A percentile compares a stretch with the other conserved stretches of the same genome.
Conservation (phyloP, 2,888 invertebrate genomes). For the Dryobota labecula region DNA sequence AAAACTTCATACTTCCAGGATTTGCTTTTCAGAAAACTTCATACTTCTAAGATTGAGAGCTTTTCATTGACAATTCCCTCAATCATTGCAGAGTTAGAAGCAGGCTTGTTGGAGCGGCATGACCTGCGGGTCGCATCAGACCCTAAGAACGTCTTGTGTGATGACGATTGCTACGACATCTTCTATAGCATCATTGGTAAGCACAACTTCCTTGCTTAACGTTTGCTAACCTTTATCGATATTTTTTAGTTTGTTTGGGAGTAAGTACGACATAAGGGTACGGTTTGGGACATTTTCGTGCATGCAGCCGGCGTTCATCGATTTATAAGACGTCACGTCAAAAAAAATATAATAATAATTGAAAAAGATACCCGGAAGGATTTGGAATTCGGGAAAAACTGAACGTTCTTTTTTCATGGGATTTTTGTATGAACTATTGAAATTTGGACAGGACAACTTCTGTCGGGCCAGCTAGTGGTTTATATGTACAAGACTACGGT, state of each 20-base stretch:
- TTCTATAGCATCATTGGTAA: slow-evolving; percentile 88
- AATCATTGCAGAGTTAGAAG: slow-evolving; percentile 79
- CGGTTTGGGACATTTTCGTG: too few species aligned
- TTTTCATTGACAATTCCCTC: background rate
- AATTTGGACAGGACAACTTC: too few species aligned
- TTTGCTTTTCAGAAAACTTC: background rate
- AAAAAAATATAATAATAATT: too few species aligned
- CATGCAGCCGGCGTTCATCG: too few species aligned
- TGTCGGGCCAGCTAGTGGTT: too few species aligned
- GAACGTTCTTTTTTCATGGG: too few species aligned
- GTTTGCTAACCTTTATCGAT: background rate
- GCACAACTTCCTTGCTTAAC: slow-evolving; percentile 6
- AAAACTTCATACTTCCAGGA: background rate
- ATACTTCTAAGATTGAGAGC: background rate
- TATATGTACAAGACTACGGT: background rate
- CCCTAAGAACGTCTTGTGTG: slow-evolving; percentile 85
- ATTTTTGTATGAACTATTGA: too few species aligned
- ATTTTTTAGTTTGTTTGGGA: background rate
- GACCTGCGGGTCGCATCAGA: slow-evolving; percentile 82
- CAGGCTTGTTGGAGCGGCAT: slow-evolving; percentile 78
- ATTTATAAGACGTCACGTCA: too few species aligned
- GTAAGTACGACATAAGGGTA: too few species aligned
- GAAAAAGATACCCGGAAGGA: too few species aligned
- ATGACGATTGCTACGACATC: slow-evolving; percentile 79
- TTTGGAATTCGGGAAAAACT: too few species aligned